Evolutionary conservation across 2,113 vertebrate genomes (phyloP), one percentile per base, ranked within the genome.

Genomic region (Thamnophis sirtalis): DNA sequence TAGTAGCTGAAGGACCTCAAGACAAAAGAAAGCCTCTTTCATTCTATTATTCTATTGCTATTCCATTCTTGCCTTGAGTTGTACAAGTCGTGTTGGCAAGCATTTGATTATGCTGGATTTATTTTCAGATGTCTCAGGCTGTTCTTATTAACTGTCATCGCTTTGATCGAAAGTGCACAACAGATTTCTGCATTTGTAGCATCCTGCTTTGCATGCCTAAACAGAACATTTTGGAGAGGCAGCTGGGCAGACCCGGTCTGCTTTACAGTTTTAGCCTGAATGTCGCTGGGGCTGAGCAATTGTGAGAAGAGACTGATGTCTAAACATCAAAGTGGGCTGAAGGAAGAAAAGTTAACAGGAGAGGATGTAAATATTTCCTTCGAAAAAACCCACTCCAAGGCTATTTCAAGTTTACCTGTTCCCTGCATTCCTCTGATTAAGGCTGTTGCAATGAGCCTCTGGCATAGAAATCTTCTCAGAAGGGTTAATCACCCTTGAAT

Each of bases 41-140:
- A 80, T 80, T 80, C 73, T 43, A 9, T 54, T 33, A 89, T 49
- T 91, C 43, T 95, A 93, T 96, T 96, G 95, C 95, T 95, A 94
- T 95, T 96, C 95, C 53, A 26, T 93, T 95, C 94, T 91, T 94
- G 93, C 93, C 95, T 94, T 91, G 92, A 92, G 93, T 95, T 89
- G 93, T 51, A 0, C 92, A 50, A 93, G 95, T 96, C 92, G 94
- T 91, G 85, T 95, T 95, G 28, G 95, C 92, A 95, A 96, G 96
- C 93, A 50, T 96, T 96, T 96, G 96, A 96, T 96, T 96, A 96
- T 90, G 50, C 88, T 93, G 95, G 95, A 92, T 97, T 96, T 97
- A 96, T 96, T 97, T 96, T 94, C 96, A 96, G 95, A 91, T 93
- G 93, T 96, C 96, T 96, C 95, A 93, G 96, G 94, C 94, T 96